Base-by-base conservation (phyloP, 2,797 vertebrate species). In the Spea hammondii region DNA sequence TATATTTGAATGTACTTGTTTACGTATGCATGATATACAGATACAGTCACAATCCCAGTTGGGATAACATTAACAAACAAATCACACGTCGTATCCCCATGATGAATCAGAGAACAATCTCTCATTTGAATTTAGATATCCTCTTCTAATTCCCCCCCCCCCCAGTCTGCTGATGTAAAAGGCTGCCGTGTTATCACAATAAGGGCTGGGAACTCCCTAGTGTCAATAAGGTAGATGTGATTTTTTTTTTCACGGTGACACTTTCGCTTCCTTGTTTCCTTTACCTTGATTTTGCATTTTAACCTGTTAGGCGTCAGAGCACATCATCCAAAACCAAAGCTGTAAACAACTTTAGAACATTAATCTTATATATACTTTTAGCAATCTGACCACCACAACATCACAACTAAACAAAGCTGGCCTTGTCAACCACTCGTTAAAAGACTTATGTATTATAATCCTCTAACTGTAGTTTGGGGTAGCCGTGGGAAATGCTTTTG, bases 61-160 rank as follows among this genome's bases (percentile, higher is more conserved):
- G 17, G 51, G 32, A 45, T 44, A 12, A 51, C 10, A 67, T 5
- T 3, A 32, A 14, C 62, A 67, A n/a, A 46, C 50, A 70, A 10
- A 66, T 65, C 64, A 59, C 49, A 65, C 12, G 44, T 53, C 5
- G 50, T 66, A 14, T 67, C 44, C 51, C 49, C 65, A 44, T 46
- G 51, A 5, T 46, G 17, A 71, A 47, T 64, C 76, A 70, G 64
- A 46, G 17, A 65, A 12, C 13, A 46, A 59, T 17, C 51, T 54
- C 50, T 67, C n/a, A 74, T 79, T 66, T 73, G 70, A 73, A 62
- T 79, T 60, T 71, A 72, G 64, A 71, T 46, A 17, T 50, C 60
- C 48, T 44, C 51, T 17, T 45, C 9, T 50, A 17, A 45, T 32
- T 49, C 59, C 32, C n/a, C 9, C 59, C 59, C 57, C 64, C 44